phyloP scores from a whole-genome alignment of 2,888 invertebrate species.

The Diarsia rubi region DNA sequence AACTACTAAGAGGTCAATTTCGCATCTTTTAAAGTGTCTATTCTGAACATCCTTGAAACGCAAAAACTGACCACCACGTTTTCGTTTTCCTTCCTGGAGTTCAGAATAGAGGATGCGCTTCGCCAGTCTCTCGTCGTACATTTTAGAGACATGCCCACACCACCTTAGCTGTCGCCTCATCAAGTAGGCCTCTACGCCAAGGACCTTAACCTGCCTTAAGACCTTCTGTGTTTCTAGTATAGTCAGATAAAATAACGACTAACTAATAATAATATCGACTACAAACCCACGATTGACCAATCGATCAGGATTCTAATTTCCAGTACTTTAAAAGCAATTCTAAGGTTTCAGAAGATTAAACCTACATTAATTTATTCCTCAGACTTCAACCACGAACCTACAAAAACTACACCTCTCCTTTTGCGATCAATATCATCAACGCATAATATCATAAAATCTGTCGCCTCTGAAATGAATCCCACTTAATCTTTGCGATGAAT shows the following conservation, averaged over 20 bases:
- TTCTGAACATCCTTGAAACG: too few species aligned
- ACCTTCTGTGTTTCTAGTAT: too few species aligned
- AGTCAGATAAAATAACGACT: not conserved
- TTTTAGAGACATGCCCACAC: too few species aligned
- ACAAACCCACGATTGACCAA: not conserved
- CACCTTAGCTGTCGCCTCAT: too few species aligned
- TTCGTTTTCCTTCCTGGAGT: too few species aligned
- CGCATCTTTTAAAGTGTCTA: too few species aligned
- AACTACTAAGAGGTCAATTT: too few species aligned
- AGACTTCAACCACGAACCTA: not conserved
- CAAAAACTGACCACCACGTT: too few species aligned
- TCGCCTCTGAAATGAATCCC: conserved; percentile 50
- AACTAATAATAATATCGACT: not conserved
- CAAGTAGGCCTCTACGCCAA: too few species aligned
- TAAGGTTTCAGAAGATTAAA: not conserved
- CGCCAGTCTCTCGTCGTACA: too few species aligned
- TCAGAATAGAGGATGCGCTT: too few species aligned
- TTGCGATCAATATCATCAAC: conserved; percentile 28
- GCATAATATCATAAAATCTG: conserved; percentile 20
- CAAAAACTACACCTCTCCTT: not conserved
- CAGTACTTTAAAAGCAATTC: not conserved
- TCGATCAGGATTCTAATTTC: not conserved
- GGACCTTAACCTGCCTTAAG: too few species aligned
- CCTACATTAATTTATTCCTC: not conserved
- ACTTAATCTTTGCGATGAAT: conserved; percentile 65